Conservation (phyloP, 2,797 vertebrate genomes). For the Hippopotamyrus pictus region DNA sequence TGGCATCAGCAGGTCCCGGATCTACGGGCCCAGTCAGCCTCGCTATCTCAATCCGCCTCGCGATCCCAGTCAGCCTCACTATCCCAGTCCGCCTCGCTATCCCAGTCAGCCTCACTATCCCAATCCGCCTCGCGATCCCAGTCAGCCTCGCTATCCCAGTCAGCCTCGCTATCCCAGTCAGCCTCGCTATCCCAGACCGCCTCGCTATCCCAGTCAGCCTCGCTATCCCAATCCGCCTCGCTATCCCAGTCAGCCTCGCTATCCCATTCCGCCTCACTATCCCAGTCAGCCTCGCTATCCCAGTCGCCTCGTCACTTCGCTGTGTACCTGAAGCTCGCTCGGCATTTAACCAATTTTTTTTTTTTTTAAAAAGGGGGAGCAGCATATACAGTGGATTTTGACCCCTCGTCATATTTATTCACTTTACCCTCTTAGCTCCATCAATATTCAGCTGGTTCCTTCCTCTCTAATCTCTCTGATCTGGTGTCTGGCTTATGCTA, state of each 20-base stretch:
- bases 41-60: not conserved
- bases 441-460: not conserved
- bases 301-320: not conserved
- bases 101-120: not conserved
- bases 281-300: not conserved
- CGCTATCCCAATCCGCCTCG: too few species aligned
- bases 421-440: not conserved
- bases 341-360: not conserved
- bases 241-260: not conserved
- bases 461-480: constrained; percentile 10
- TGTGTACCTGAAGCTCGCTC: not conserved
- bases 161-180: not conserved
- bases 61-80: not conserved
- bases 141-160: not conserved
- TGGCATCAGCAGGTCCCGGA: not conserved
- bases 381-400: not conserved
- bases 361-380: not conserved
- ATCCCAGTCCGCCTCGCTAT: too few species aligned
- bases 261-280: too few species aligned
- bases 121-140: not conserved
- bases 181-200: not conserved
- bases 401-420: not conserved
- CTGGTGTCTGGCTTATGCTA: not conserved
- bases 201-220: not conserved
- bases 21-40: not conserved